Percentiles rank a stretch among this genome's conserved stretches.
Conservation (phyloP, 2,888 invertebrate species). For the Cacoxenus indagator region DNA sequence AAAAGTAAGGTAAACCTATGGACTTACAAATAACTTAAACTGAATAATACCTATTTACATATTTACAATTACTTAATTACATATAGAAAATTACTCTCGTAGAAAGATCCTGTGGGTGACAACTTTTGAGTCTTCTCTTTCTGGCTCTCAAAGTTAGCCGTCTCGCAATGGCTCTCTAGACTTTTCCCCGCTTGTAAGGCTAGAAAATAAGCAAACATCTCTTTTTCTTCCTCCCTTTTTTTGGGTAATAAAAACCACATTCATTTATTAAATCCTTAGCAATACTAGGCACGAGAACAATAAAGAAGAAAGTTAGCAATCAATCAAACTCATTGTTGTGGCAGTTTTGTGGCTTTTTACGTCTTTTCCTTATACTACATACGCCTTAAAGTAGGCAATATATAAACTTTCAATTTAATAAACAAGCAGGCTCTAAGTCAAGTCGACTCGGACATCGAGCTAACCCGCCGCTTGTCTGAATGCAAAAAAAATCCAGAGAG, state of each 20-base stretch:
- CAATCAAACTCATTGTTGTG: conserved; percentile 14
- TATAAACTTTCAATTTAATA: conserved; percentile 53
- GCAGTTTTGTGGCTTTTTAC: background rate
- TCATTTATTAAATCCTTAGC: conserved; percentile 17
- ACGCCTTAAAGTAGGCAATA: conserved; percentile 29
- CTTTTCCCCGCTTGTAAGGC: background rate
- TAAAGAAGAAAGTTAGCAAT: conserved; percentile 7
- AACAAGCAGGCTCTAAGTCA: conserved; percentile 21
- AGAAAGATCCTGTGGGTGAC: no score
- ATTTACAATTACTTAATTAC: no score
- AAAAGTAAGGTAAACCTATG: no score
- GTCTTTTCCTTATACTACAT: conserved; percentile 19
- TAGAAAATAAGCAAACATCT: background rate
- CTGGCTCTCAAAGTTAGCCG: no score
- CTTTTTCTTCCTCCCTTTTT: background rate
- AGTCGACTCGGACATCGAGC: background rate
- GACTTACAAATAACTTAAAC: no score
- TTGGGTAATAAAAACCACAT: conserved; percentile 18
- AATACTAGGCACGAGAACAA: background rate
- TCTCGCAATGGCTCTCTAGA: no score
- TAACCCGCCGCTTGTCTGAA: background rate
- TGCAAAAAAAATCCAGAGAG: background rate
- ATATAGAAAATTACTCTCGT: no score
- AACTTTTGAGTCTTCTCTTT: no score
- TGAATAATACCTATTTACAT: no score